Percentiles rank a stretch among this genome's conserved stretches.
These are phyloP conservation scores for Gnatocerus cornutus DNA, from an alignment of 2,888 invertebrate genomes.

Conservation along the genomic window DNA sequence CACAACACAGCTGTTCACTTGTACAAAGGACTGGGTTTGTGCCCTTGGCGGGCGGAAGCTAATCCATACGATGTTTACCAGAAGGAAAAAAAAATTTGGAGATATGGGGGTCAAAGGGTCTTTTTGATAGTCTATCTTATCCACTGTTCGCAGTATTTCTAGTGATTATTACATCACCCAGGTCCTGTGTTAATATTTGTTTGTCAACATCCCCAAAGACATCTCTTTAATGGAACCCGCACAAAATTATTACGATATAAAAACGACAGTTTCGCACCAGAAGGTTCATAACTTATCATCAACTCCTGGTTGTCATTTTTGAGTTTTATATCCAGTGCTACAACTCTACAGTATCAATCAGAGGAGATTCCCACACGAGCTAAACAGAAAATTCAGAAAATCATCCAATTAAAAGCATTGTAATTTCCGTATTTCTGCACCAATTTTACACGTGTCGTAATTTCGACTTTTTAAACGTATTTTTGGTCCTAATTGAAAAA, in stretches of 20 bases:
- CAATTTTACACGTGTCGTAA: neutral
- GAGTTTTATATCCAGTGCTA: neutral
- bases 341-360: conserved; percentile 6
- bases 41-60: neutral
- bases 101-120: too few species aligned
- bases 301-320: neutral
- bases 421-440: too few species aligned
- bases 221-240: conserved; percentile 2
- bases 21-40: conserved; percentile 3
- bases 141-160: too few species aligned
- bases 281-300: conserved; percentile 3
- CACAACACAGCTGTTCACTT: conserved; percentile 40
- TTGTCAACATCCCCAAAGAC: conserved; percentile 5
- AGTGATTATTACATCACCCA: too few species aligned
- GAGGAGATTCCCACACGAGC: neutral
- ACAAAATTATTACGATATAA: neutral
- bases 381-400: too few species aligned
- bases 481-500: neutral
- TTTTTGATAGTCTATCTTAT: too few species aligned
- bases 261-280: neutral
- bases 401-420: too few species aligned
- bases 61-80: conserved; percentile 11
- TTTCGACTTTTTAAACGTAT: neutral
- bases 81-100: neutral
- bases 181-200: neutral